phyloP scores from a whole-genome alignment of 2,113 vertebrate genomes.

The Brachyhypopomus occidentalis region DNA sequence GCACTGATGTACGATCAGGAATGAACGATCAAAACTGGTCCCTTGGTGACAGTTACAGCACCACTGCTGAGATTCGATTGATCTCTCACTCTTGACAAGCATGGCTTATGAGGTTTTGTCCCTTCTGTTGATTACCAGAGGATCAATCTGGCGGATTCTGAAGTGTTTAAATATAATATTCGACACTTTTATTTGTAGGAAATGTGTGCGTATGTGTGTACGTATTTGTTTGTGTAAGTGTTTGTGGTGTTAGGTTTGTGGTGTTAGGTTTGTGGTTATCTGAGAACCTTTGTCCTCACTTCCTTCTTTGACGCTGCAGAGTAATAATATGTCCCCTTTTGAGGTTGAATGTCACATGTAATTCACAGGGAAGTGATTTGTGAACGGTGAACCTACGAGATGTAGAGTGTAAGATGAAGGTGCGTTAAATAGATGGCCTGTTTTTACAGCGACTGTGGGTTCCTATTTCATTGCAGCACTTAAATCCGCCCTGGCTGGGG shows the following conservation, averaged over 20 bases:
- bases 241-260: background rate
- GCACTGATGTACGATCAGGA: too few species aligned
- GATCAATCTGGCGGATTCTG: too few species aligned
- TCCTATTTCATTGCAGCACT: slow-evolving; percentile 33
- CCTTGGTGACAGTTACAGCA: too few species aligned
- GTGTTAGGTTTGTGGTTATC: too few species aligned
- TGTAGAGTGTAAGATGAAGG: slow-evolving; percentile 1
- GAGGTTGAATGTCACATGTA: slow-evolving; percentile 21
- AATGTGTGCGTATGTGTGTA: background rate
- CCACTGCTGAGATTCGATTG: too few species aligned
- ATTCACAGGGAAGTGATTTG: slow-evolving; percentile 15
- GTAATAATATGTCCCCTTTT: background rate
- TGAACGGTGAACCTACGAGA: background rate
- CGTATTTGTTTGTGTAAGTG: background rate
- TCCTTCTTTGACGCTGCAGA: background rate
- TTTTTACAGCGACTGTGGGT: slow-evolving; percentile 27
- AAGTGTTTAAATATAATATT: background rate
- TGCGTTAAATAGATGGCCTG: slow-evolving; percentile 27
- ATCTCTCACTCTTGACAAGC: too few species aligned
- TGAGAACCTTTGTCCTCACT: background rate
- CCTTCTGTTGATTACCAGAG: too few species aligned
- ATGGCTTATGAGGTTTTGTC: too few species aligned
- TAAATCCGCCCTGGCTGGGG: background rate
- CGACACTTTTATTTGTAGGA: background rate
- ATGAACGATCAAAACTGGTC: too few species aligned